phyloP scores from a whole-genome alignment of 2,113 vertebrate species.

The Eira barbara region DNA sequence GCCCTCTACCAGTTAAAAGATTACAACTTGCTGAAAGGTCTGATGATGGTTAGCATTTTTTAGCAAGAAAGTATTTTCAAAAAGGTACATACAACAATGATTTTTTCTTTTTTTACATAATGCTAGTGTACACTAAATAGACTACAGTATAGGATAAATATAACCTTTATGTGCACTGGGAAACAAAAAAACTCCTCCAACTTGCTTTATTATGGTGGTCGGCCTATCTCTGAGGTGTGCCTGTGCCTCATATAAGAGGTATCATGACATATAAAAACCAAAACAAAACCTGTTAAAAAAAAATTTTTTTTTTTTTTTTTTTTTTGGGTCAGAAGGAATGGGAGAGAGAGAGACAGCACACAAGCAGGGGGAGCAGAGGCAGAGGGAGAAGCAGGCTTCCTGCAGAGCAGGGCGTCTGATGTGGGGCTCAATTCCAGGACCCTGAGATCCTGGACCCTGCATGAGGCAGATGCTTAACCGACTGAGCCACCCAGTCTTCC shows the following conservation, averaged over 20 bases:
- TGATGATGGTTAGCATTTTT: neutral
- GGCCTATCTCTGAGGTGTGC: neutral
- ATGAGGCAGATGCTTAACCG: too few relatives aligned
- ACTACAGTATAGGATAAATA: neutral
- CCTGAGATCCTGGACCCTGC: too few relatives aligned
- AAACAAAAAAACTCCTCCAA: neutral
- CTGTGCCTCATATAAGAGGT: neutral
- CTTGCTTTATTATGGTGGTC: neutral
- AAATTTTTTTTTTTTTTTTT: too few relatives aligned
- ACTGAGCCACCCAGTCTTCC: too few relatives aligned
- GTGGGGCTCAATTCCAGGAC: too few relatives aligned
- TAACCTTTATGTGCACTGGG: neutral
- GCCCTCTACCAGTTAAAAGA: neutral
- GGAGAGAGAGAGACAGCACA: too few relatives aligned
- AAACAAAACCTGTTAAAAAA: neutral
- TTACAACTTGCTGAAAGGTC: neutral
- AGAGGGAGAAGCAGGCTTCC: too few relatives aligned
- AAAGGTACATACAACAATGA: neutral
- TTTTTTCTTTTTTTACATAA: neutral
- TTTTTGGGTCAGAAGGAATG: too few relatives aligned
- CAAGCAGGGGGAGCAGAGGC: too few relatives aligned
- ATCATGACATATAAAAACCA: neutral
- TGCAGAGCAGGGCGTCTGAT: too few relatives aligned
- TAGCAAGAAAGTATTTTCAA: neutral
- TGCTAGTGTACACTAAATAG: neutral